Conservation (phyloP, 2,888 invertebrate species). For the Biston betularia region DNA sequence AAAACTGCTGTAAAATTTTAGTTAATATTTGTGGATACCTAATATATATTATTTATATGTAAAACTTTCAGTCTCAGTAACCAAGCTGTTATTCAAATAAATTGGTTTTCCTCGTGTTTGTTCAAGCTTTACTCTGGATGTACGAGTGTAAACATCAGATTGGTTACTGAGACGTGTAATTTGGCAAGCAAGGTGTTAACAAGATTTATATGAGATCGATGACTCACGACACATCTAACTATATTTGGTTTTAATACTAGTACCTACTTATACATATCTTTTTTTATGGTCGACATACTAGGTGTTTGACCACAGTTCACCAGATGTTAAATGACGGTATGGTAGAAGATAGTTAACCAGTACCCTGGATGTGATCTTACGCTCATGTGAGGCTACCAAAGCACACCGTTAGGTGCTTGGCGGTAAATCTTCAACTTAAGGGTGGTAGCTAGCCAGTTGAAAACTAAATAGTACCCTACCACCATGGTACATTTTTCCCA, state of each 20-base stretch:
- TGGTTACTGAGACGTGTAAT: conserved; percentile 30
- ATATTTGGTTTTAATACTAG: conserved; percentile 1
- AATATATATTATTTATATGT: neutral
- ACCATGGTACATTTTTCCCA: too few relatives aligned
- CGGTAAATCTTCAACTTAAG: too few relatives aligned
- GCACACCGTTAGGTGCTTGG: too few relatives aligned
- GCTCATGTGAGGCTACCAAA: too few relatives aligned
- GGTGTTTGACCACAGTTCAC: neutral
- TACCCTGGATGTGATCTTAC: too few relatives aligned
- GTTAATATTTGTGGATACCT: too few relatives aligned
- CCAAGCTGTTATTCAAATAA: conserved; percentile 19
- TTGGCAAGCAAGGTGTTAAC: conserved; percentile 36
- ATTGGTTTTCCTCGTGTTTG: conserved; percentile 21
- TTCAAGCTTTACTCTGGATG: conserved; percentile 19
- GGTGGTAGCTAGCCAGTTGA: too few relatives aligned
- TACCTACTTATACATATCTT: neutral
- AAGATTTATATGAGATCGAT: conserved; percentile 24
- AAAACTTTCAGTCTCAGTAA: conserved; percentile 21
- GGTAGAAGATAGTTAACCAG: too few relatives aligned
- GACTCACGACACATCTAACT: conserved; percentile 16
- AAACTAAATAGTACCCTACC: too few relatives aligned
- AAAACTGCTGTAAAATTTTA: too few relatives aligned
- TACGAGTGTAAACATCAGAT: conserved; percentile 24
- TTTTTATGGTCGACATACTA: too few relatives aligned
- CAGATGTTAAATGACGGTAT: neutral